phyloP scores from a whole-genome alignment of 2,888 invertebrate species.

The Acleris laterana region DNA sequence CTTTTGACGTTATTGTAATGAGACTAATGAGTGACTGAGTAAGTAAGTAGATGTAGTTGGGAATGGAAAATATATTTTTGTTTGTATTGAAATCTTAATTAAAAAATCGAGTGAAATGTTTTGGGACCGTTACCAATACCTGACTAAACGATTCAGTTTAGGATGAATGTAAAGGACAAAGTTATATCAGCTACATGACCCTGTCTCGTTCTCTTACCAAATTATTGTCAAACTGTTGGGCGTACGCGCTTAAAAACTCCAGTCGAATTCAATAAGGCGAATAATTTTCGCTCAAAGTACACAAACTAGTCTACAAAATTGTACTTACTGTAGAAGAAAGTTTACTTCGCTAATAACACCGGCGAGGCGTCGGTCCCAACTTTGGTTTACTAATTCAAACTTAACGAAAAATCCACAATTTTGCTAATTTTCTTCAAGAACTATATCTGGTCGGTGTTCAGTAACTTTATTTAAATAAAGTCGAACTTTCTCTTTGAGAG shows the following conservation, averaged over 20 bases:
- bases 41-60: no score
- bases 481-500: conserved; percentile 44
- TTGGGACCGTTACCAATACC: no score
- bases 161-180: no score
- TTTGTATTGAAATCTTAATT: no score
- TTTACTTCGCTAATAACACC: conserved; percentile 64
- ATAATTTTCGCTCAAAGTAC: conserved; percentile 50
- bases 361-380: conserved; percentile 49
- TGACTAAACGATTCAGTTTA: no score
- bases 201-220: no score
- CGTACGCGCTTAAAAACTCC: conserved; percentile 15
- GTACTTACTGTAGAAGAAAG: conserved; percentile 67
- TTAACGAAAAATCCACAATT: conserved; percentile 64
- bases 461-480: conserved; percentile 41
- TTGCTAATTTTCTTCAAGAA: conserved; percentile 53
- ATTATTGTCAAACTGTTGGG: background rate
- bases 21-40: no score
- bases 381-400: conserved; percentile 57
- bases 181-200: no score
- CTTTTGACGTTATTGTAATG: no score
- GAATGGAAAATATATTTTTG: no score
- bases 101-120: no score
- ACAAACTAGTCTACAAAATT: conserved; percentile 65
- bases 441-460: conserved; percentile 37
- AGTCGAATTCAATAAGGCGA: conserved; percentile 35